A percentile compares a stretch with the other conserved stretches of the same genome.
Evolutionary conservation across 1,140 invertebrate genomes (phyloP).

Genomic region (Akabosia matsudoensis): DNA sequence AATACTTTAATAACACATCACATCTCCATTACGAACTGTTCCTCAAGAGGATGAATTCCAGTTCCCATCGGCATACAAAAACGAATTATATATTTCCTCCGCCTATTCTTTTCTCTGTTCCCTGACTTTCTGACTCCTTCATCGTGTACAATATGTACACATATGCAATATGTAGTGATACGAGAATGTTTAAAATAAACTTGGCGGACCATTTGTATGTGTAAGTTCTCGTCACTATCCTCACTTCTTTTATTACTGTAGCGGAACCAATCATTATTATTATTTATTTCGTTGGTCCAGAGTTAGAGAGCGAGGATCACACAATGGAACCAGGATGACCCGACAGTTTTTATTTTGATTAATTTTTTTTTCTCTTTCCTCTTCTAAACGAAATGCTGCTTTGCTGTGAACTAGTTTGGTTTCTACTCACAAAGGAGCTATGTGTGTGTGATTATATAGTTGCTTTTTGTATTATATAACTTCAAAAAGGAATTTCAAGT

Average conservation of each 20-base stretch:
- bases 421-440: not conserved
- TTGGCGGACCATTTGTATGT: too few species aligned
- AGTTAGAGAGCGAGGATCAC: not conserved
- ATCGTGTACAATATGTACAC: slow-evolving; percentile 7
- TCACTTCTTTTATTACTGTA: slow-evolving; percentile 33
- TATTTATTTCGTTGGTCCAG: slow-evolving; percentile 44
- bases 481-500: not conserved
- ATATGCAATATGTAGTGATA: slow-evolving; percentile 4
- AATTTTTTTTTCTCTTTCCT: not conserved
- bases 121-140: not conserved
- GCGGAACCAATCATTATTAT: slow-evolving; percentile 43
- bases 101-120: not conserved
- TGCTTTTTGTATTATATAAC: too few species aligned
- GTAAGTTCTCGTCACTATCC: slow-evolving; percentile 33
- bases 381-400: too few species aligned
- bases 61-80: not conserved
- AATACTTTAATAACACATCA: too few species aligned
- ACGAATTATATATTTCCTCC: not conserved
- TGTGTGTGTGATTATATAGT: not conserved
- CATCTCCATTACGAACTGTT: too few species aligned
- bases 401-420: not conserved
- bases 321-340: slow-evolving; percentile 43
- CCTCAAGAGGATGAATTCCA: too few species aligned
- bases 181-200: not conserved
- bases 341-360: slow-evolving; percentile 39